Base-by-base conservation (phyloP, 2,888 invertebrate species). In the Strigamia maritima region DNA sequence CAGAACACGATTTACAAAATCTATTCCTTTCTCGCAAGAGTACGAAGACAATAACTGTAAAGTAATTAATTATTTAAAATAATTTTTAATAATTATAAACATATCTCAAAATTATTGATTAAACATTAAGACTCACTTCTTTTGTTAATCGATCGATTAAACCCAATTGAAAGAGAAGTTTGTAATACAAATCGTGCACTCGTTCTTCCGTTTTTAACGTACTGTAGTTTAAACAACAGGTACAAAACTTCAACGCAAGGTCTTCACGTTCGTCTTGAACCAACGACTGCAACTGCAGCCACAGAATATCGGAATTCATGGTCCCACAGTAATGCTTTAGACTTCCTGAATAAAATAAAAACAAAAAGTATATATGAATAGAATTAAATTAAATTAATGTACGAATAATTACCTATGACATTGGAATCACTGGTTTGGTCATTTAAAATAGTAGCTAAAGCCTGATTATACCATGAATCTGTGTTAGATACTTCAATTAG, bases 171-270 rank as follows among this genome's bases (percentile, higher is more conserved):
- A 76, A 76, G 35, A 35, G n/a, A 16, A 35, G 24, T 12, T 40
- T 31, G n/a, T 24, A 35, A 40, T 76, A 24, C 6, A 76, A 1
- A 24, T 76, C 76, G 19, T 16, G 3, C 38, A 76, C 16, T 1
- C 40, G 76, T 24, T 38, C 24, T 22, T 76, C 76, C 10, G 2
- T 4, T 24, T 8, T 16, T 10, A 76, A 76, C 19, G 31, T 4
- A 31, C 26, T 75, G 24, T 38, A 76, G 6, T 38, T 10, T 38
- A 76, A 76, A 19, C 38, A 38, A 22, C 76, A 76, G 38, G 40
- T 31, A 40, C 76, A 76, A 10, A 76, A 38, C 38, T 76, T 76
- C 40, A 76, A 35, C 16, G 76, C 76, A n/a, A 76, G 8, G 3
- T 76, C 76, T 12, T 76, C 38, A 22, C 76, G 35, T 19, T 10